A percentile compares a stretch with the other conserved stretches of the same genome.
Evolutionary conservation across 2,113 vertebrate species (phyloP).

Genomic region (Pyrgilauda ruficollis): DNA sequence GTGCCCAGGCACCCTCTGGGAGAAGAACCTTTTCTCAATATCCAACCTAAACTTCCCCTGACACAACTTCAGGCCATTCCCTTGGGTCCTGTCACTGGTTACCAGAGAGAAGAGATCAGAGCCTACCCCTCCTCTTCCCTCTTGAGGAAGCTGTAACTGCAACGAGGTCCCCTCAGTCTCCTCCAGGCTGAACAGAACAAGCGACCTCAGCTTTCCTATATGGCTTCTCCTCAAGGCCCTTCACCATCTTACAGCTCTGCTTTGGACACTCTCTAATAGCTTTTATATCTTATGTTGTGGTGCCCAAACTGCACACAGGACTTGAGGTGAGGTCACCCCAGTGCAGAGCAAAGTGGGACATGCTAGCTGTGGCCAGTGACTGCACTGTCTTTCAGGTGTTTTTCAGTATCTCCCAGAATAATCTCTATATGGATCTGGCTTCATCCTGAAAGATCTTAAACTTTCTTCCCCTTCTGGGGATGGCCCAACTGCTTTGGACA

Average conservation of each 20-base stretch:
- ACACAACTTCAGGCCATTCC: neutral
- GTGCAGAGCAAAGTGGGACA: neutral
- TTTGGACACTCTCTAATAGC: neutral
- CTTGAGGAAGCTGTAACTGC: fast-evolving
- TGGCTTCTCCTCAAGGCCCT: neutral
- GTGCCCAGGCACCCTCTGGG: fast-evolving
- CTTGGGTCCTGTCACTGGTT: fast-evolving
- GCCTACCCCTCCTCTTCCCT: neutral
- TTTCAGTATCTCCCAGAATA: neutral
- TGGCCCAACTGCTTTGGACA: neutral
- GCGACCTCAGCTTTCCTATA: neutral
- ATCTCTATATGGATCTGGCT: neutral
- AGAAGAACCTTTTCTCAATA: neutral
- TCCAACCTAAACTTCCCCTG: neutral
- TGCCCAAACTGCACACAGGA: neutral
- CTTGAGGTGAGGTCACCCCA: neutral
- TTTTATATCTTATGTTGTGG: neutral
- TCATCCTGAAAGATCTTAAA: neutral
- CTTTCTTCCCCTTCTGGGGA: neutral
- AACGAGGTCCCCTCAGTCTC: neutral
- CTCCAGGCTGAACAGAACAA: neutral
- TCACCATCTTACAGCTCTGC: neutral
- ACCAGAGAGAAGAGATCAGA: neutral
- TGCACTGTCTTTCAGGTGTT: neutral
- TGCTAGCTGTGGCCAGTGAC: neutral